Evolutionary conservation across 2,113 vertebrate species (phyloP).

Genomic region (Dicrurus megarhynchus): DNA sequence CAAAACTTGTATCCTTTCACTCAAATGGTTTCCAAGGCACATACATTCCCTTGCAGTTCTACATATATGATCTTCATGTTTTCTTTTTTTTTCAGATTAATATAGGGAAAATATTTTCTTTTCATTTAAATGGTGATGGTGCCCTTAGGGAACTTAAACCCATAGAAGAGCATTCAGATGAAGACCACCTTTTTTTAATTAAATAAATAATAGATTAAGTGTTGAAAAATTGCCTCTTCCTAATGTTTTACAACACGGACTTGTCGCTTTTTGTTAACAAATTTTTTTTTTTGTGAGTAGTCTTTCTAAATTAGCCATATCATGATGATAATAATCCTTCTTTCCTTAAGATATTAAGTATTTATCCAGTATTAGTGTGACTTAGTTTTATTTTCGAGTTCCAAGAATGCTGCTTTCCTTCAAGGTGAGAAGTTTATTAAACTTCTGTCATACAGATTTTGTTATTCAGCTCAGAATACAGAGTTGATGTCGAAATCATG

Average conservation of each 20-base stretch:
- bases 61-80: not conserved
- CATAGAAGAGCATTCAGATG: not conserved
- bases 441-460: not conserved
- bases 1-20: slow-evolving; percentile 99
- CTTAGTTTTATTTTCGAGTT: not conserved
- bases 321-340: not conserved
- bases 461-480: not conserved
- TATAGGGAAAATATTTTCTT: not conserved
- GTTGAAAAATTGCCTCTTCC: not conserved
- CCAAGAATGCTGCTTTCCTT: not conserved
- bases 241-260: not conserved
- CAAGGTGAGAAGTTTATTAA: not conserved
- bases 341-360: not conserved
- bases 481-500: not conserved
- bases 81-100: not conserved
- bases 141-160: not conserved
- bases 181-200: not conserved
- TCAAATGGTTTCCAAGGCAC: not conserved
- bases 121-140: not conserved
- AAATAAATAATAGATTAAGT: not conserved
- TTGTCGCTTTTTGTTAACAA: not conserved
- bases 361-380: not conserved
- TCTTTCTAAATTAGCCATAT: not conserved
- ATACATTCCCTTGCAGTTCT: slow-evolving; percentile 2
- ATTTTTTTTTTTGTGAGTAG: not conserved